phyloP scores from a whole-genome alignment of 2,797 vertebrate genomes.

The Cuculus canorus region DNA sequence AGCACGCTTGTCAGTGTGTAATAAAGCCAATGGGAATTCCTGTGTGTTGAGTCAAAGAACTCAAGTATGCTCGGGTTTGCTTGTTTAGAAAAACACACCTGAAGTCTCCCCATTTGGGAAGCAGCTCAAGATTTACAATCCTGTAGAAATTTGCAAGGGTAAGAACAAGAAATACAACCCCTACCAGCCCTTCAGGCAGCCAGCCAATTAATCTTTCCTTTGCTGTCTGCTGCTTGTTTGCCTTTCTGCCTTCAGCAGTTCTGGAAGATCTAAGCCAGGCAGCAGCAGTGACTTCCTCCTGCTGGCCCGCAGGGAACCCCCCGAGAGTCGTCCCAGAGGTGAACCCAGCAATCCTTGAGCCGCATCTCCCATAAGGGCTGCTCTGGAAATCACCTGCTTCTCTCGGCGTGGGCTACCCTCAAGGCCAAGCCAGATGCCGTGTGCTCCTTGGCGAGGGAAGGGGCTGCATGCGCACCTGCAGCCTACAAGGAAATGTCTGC shows the following conservation, averaged over 20 bases:
- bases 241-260: conserved; percentile 63
- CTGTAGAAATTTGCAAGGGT: conserved; percentile 50
- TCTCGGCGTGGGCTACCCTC: fast-evolving
- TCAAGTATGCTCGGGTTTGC: conserved; percentile 41
- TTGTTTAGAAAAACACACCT: conserved; percentile 62
- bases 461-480: neutral
- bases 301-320: conserved; percentile 25
- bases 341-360: neutral
- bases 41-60: conserved; percentile 52
- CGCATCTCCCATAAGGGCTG: neutral
- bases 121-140: conserved; percentile 68
- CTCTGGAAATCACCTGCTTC: conserved; percentile 12
- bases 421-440: fast-evolving
- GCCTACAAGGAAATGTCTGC: neutral
- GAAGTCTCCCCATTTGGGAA: conserved; percentile 61
- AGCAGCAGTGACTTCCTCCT: conserved; percentile 23
- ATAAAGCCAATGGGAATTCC: conserved; percentile 57
- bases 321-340: neutral
- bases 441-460: fast-evolving
- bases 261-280: conserved; percentile 53
- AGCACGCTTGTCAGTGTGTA: neutral
- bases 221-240: conserved; percentile 58
- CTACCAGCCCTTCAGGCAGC: conserved; percentile 53
- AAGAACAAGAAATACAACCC: conserved; percentile 70
- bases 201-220: conserved; percentile 63